These are phyloP conservation scores for Ciconia nigra DNA, from an alignment of 2,797 vertebrate genomes.

Conservation along the genomic window DNA sequence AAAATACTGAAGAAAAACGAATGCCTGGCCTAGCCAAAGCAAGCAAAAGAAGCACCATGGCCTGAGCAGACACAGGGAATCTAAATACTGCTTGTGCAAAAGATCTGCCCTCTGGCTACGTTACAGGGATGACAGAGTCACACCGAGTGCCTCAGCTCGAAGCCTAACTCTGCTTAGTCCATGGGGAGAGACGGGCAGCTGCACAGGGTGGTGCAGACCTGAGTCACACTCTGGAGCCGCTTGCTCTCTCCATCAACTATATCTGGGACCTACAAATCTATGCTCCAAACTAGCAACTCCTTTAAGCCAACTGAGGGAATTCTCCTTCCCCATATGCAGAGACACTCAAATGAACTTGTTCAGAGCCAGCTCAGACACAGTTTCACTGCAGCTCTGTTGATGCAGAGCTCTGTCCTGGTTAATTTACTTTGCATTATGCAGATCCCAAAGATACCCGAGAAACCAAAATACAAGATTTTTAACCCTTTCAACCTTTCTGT, in stretches of 20 bases:
- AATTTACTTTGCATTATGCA: neutral
- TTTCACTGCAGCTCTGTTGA: neutral
- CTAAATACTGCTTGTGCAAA: rapidly evolving
- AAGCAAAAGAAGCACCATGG: neutral
- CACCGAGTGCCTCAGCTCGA: rapidly evolving
- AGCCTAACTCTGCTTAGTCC: neutral
- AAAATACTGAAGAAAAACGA: neutral
- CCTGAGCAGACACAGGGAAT: neutral
- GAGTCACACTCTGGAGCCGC: rapidly evolving
- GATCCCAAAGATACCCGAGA: neutral
- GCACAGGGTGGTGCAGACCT: neutral
- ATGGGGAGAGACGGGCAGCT: neutral
- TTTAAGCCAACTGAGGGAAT: neutral
- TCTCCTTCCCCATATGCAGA: neutral
- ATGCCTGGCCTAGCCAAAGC: neutral
- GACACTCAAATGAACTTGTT: neutral
- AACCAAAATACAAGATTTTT: neutral
- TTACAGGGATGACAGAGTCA: neutral
- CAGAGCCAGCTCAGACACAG: neutral
- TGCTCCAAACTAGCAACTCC: neutral
- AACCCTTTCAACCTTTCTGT: neutral
- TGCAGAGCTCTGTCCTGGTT: neutral
- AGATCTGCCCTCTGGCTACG: neutral
- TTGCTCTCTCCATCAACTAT: neutral
- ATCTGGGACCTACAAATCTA: neutral